Percentiles rank a stretch among this genome's conserved stretches.
These are phyloP conservation scores for Scaptomyza montana DNA, from an alignment of 1,140 invertebrate genomes.

Conservation along the genomic window DNA sequence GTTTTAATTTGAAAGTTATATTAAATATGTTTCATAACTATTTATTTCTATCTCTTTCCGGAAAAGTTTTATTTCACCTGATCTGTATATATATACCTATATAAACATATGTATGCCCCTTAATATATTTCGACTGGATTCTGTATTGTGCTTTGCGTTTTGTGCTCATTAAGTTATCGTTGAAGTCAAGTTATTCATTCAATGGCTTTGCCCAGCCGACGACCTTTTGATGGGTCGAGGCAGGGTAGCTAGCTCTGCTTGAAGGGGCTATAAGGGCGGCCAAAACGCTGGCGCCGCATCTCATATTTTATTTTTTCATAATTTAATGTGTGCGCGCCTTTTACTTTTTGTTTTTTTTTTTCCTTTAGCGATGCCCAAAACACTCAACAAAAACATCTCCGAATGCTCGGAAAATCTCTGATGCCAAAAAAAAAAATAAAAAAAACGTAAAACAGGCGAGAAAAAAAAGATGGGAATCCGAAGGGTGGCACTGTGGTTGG, in stretches of 20 bases:
- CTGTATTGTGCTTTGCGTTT: too few species aligned
- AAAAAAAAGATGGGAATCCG: too few species aligned
- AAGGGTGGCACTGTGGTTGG: too few species aligned
- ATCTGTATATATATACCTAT: not conserved
- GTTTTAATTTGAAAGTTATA: constrained; percentile 81
- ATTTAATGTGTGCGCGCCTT: constrained; percentile 75
- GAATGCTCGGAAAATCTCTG: constrained; percentile 75
- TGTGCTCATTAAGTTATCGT: constrained; percentile 75
- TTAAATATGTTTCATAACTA: constrained; percentile 60
- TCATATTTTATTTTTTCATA: constrained; percentile 65
- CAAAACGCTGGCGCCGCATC: constrained; percentile 34
- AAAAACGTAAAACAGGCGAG: too few species aligned
- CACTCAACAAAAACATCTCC: constrained; percentile 51
- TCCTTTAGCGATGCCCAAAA: constrained; percentile 73
- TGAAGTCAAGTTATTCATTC: constrained; percentile 76
- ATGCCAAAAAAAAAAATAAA: constrained; percentile 47
- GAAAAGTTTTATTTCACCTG: constrained; percentile 20
- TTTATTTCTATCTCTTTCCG: constrained; percentile 1
- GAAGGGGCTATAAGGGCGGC: not conserved
- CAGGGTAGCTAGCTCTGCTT: not conserved
- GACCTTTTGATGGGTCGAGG: constrained; percentile 66
- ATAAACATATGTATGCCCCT: not conserved
- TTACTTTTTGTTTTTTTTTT: too few species aligned
- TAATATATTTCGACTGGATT: constrained; percentile 36
- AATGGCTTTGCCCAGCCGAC: constrained; percentile 50